phyloP scores from a whole-genome alignment of 2,888 invertebrate species.

The Lepeophtheirus nordmannii region DNA sequence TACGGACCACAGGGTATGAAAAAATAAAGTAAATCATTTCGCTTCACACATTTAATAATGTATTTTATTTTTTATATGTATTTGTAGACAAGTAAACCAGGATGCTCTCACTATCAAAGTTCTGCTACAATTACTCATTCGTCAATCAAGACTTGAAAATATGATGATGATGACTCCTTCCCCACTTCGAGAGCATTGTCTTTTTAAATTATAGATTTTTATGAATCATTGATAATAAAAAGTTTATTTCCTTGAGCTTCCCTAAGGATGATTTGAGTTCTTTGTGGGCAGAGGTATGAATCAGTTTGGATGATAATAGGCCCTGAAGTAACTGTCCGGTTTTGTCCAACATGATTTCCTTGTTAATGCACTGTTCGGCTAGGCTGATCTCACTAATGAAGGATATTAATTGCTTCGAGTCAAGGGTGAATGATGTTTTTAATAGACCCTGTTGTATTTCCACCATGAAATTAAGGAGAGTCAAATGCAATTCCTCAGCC shows the following conservation, averaged over 20 bases:
- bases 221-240: not conserved
- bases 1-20: not conserved
- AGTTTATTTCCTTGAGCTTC: not conserved
- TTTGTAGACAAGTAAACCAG: no score
- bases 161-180: no score
- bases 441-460: not conserved
- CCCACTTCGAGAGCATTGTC: no score
- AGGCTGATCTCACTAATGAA: not conserved
- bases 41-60: no score
- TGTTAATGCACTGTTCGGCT: not conserved
- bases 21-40: not conserved
- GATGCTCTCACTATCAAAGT: no score
- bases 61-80: no score
- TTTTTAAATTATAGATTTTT: not conserved
- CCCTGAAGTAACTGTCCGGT: constrained; percentile 1
- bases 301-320: not conserved
- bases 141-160: no score
- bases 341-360: not conserved
- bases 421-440: not conserved
- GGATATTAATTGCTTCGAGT: not conserved
- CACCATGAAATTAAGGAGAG: not conserved
- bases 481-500: not conserved
- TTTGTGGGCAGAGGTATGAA: not conserved
- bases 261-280: not conserved
- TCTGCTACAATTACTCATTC: no score